Evolutionary conservation across 2,113 vertebrate species (phyloP).

Genomic region (Mirza zaza): DNA sequence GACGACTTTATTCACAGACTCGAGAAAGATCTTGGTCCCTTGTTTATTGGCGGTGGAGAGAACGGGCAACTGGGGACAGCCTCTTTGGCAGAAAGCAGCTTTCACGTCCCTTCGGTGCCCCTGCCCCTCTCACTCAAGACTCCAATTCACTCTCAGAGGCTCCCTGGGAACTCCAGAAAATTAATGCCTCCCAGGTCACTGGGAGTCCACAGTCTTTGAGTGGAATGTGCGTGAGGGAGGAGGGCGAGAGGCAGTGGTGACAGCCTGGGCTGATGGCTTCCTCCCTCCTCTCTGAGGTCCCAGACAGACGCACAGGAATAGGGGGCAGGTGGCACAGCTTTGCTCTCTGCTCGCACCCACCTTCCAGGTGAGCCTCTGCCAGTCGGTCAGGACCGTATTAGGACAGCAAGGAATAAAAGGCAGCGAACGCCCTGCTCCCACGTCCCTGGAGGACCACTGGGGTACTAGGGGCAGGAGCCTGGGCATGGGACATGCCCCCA

Average conservation of each 20-base stretch:
- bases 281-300: neutral
- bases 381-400: neutral
- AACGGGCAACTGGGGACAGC: neutral
- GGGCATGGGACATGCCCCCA: neutral
- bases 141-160: constrained; percentile 77
- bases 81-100: constrained; percentile 60
- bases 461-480: neutral
- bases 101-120: constrained; percentile 54
- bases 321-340: accelerated
- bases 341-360: neutral
- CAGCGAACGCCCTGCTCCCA: neutral
- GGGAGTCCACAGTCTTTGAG: constrained; percentile 37
- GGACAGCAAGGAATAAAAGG: neutral
- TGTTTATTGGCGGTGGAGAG: neutral
- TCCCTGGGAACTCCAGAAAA: constrained; percentile 78
- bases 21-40: neutral
- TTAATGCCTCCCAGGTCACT: constrained; percentile 69
- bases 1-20: neutral
- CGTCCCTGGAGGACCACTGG: neutral
- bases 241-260: neutral
- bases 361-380: neutral
- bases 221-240: neutral
- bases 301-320: neutral
- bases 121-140: constrained; percentile 64
- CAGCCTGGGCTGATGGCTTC: neutral